Base-by-base conservation (phyloP, 2,888 invertebrate genomes). In the Lasioglossum calceatum region DNA sequence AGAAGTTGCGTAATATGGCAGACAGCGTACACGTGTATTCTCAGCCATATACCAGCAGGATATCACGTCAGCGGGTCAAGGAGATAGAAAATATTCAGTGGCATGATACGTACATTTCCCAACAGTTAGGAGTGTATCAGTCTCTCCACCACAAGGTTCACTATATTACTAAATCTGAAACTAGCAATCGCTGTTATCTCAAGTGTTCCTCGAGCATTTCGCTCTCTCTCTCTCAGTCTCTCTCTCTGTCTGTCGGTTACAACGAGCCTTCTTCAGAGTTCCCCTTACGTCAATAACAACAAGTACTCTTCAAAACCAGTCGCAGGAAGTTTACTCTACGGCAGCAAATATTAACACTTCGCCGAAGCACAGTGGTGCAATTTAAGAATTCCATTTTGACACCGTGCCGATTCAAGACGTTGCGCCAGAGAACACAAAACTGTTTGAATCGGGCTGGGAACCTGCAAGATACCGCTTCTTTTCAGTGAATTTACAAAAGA, bases 101-200 rank as follows among this genome's bases (percentile, higher is more conserved):
- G 64, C 32, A 16, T 32, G 19, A 36, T 36, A 36, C 36, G 16
- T 67, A 36, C 36, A 67, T 36, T 67, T n/a, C 19, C 36, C 8
- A 32, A 19, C 10, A 19, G 67, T 32, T 36, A 32, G 19, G 19
- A 67, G 67, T 67, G 36, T 64, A 32, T 64, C 64, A 64, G 64
- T n/a, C 54, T 54, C 54, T 36, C 10, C 10, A 10, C 36, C 10
- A 39, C 72, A 19, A 32, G 42, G 81, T 36, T 81, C n/a, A 23
- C 64, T 64, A 72, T 77, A 84, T 81, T 73, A 73, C 44, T 72
- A 64, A 84, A 77, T 77, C 72, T 70, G 64, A 32, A 75, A 47
- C 74, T 50, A 58, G 39, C 81, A 76, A 54, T 76, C 80, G 27
- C 58, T 81, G 76, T 83, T 81, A 76, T 71, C 81, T 72, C 81